Evolutionary conservation across 2,113 vertebrate species (phyloP).

Genomic region (Notechis scutatus): DNA sequence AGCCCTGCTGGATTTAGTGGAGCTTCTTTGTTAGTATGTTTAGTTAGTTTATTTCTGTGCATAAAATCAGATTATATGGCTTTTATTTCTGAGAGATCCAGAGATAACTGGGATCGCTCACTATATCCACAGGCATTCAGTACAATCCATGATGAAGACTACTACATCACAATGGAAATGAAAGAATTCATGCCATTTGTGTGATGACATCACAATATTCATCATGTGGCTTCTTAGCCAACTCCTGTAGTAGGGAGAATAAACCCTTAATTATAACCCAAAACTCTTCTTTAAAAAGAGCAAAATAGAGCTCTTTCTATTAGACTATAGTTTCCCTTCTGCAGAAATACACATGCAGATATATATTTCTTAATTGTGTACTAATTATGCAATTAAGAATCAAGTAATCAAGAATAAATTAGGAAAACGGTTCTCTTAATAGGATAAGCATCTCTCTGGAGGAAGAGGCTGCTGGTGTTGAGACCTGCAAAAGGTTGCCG

Average conservation of each 20-base stretch:
- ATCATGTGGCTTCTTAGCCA: not conserved
- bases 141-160: not conserved
- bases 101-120: not conserved
- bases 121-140: not conserved
- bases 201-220: not conserved
- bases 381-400: conserved; percentile 40
- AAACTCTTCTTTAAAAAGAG: not conserved
- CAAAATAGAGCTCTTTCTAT: not conserved
- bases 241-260: too few relatives aligned
- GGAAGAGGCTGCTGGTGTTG: not conserved
- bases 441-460: not conserved
- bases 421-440: conserved; percentile 17
- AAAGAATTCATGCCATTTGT: not conserved
- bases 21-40: not conserved
- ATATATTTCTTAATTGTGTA: conserved; percentile 18
- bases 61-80: not conserved
- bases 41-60: not conserved
- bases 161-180: not conserved
- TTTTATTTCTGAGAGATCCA: not conserved
- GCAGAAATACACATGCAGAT: conserved; percentile 21
- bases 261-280: not conserved
- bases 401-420: conserved; percentile 27
- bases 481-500: not conserved
- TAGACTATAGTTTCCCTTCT: conserved; percentile 28
- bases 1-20: not conserved